Base-by-base conservation (phyloP, 1,140 invertebrate genomes). In the Penaeus indicus region DNA sequence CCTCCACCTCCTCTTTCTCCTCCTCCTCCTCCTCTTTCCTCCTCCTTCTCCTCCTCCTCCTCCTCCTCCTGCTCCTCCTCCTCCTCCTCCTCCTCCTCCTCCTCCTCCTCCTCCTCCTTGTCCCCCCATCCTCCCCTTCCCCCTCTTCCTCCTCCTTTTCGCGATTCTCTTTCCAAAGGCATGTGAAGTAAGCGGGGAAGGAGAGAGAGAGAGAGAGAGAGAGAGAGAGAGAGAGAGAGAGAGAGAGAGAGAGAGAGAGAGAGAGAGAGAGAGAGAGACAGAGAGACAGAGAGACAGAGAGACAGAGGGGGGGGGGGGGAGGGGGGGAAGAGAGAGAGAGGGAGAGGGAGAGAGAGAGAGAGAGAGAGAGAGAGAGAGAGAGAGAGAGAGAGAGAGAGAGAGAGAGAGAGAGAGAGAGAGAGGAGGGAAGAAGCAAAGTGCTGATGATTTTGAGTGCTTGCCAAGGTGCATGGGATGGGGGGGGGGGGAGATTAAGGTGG, bases 381-480 rank as follows among this genome's bases (percentile, higher is more conserved):
- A 64, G 81, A 32, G 61, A 67, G 81, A 64, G 62, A 83, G 62
- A 67, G 63, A 83, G 81, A 83, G 81, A 67, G 62, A 67, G 62
- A 83, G 81, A 83, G 13, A 83, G 27, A 83, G 81, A 83, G 67
- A 27, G 67, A 84, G 19, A 75, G 82, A 32, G 38, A 21, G 64
- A 16, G 67, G 4, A n/a, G 32, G 72, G n/a, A 75, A 47, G 64
- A 25, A 42, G 25, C 38, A 64, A 67, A 72, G 42, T 22, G 25
- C n/a, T 47, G 47, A 2, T 13, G 47, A 47, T 47, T 7, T 47
- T 47, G 47, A 47, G 7, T 13, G 47, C 47, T 7, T 47, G 47
- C 47, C 47, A 47, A 47, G 47, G 11, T 47, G 47, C 47, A 47
- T 47, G 11, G 47, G 47, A 13, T 5, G 42, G 47, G 47, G 47